Conservation (phyloP, 1,140 invertebrate species). For the Mya arenaria region DNA sequence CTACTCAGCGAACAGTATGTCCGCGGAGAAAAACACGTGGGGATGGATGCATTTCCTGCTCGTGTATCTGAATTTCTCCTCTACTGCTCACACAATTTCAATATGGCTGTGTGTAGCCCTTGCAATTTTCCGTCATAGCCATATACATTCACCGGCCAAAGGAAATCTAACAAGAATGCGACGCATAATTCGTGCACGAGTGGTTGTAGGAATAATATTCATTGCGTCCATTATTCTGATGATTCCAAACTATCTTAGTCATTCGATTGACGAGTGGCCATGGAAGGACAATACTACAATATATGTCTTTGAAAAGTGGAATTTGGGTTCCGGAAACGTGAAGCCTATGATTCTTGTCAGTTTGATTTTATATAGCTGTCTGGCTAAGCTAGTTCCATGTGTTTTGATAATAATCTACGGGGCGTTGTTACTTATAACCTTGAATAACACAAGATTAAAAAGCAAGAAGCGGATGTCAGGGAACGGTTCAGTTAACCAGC, state of each 20-base stretch:
- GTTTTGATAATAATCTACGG: constrained; percentile 81
- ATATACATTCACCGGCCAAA: constrained; percentile 86
- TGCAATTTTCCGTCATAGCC: constrained; percentile 95
- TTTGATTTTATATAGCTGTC: constrained; percentile 73
- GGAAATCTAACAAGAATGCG: constrained; percentile 86
- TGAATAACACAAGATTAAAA: constrained; percentile 73
- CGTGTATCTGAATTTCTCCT: constrained; percentile 85
- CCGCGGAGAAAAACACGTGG: constrained; percentile 55
- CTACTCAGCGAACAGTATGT: constrained; percentile 42
- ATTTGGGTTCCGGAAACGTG: constrained; percentile 57
- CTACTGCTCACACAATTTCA: constrained; percentile 94
- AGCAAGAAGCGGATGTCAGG: constrained; percentile 67
- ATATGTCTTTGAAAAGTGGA: constrained; percentile 62
- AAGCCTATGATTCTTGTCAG: constrained; percentile 67
- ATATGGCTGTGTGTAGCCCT: constrained; percentile 95
- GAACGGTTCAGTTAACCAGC: constrained; percentile 18
- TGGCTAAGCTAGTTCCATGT: constrained; percentile 81
- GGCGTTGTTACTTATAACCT: constrained; percentile 77
- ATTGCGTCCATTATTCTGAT: constrained; percentile 88
- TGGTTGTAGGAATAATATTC: constrained; percentile 88
- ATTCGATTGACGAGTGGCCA: too few relatives aligned
- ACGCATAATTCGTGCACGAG: constrained; percentile 84
- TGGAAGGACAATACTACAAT: too few relatives aligned
- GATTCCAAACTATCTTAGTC: constrained; percentile 86
- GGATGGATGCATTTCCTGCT: constrained; percentile 76